A percentile compares a stretch with the other conserved stretches of the same genome.
Evolutionary conservation across 2,797 vertebrate species (phyloP).

Genomic region (Atherinosoma microstoma): DNA sequence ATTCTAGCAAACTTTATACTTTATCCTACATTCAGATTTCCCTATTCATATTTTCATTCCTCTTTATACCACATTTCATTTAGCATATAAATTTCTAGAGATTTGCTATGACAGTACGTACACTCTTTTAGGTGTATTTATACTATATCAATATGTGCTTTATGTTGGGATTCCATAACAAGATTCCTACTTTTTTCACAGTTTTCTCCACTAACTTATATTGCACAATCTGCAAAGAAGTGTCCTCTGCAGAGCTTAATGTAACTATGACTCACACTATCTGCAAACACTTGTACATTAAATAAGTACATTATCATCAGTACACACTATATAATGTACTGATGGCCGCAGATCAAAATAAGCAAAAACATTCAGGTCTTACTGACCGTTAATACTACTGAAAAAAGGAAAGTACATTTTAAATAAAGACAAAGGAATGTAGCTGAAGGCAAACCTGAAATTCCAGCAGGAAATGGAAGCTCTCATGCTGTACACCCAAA

Average conservation of each 20-base stretch:
- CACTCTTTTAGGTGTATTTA: slow-evolving; percentile 45
- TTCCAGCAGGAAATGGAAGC: slow-evolving; percentile 28
- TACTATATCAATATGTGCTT: slow-evolving; percentile 23
- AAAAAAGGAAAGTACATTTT: slow-evolving; percentile 34
- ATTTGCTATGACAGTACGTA: slow-evolving; percentile 33
- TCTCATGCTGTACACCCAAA: slow-evolving; percentile 5
- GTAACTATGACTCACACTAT: slow-evolving; percentile 16
- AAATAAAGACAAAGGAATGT: slow-evolving; percentile 25
- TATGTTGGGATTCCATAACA: slow-evolving; percentile 27
- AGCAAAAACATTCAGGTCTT: slow-evolving; percentile 24
- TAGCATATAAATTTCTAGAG: slow-evolving; percentile 34
- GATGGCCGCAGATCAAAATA: slow-evolving; percentile 20
- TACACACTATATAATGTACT: background rate
- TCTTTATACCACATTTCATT: slow-evolving; percentile 36
- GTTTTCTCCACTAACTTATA: background rate
- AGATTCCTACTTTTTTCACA: background rate
- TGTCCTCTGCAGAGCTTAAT: slow-evolving; percentile 30
- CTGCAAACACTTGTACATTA: slow-evolving; percentile 32
- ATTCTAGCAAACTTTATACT: slow-evolving; percentile 33
- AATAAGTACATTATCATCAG: slow-evolving; percentile 5
- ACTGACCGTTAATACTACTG: slow-evolving; percentile 21
- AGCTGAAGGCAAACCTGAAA: slow-evolving; percentile 33
- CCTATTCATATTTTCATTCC: background rate
- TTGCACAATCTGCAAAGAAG: slow-evolving; percentile 8
- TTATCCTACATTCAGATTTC: background rate